These are phyloP conservation scores for Mesocentrotus franciscanus DNA, from an alignment of 53 echinoderm and acorn worm species.

Conservation along the genomic window DNA sequence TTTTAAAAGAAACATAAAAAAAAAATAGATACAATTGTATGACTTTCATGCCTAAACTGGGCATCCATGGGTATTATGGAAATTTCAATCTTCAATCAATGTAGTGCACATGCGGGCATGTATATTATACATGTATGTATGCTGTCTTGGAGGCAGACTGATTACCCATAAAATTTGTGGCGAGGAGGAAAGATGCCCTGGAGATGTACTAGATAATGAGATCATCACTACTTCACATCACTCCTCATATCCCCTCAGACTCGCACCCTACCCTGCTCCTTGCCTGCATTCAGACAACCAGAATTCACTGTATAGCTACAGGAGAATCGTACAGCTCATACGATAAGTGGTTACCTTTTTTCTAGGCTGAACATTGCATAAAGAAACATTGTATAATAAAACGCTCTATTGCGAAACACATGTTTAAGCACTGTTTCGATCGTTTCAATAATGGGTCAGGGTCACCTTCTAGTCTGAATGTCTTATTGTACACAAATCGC, in stretches of 20 bases:
- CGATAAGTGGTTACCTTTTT: no score
- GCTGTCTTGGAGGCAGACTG: constrained; percentile 13
- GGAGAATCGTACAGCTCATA: no score
- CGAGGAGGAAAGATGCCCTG: constrained; percentile 35
- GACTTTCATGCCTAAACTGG: not conserved
- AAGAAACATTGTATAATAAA: no score
- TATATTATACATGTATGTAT: not conserved
- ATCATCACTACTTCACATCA: constrained; percentile 52
- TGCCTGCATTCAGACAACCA: no score
- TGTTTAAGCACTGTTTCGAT: no score
- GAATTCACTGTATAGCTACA: no score
- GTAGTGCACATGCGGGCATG: not conserved
- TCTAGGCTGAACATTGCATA: no score
- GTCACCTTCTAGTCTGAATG: no score
- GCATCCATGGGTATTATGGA: not conserved
- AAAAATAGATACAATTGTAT: not conserved
- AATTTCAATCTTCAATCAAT: not conserved
- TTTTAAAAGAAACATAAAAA: not conserved
- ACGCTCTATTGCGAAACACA: no score
- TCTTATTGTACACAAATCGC: no score
- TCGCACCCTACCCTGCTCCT: not conserved
- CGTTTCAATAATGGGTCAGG: no score
- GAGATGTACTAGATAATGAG: constrained; percentile 45
- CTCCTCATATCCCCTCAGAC: not conserved
- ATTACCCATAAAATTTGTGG: constrained; percentile 28